phyloP scores from a whole-genome alignment of 2,888 invertebrate species.

The Cepaea hortensis region DNA sequence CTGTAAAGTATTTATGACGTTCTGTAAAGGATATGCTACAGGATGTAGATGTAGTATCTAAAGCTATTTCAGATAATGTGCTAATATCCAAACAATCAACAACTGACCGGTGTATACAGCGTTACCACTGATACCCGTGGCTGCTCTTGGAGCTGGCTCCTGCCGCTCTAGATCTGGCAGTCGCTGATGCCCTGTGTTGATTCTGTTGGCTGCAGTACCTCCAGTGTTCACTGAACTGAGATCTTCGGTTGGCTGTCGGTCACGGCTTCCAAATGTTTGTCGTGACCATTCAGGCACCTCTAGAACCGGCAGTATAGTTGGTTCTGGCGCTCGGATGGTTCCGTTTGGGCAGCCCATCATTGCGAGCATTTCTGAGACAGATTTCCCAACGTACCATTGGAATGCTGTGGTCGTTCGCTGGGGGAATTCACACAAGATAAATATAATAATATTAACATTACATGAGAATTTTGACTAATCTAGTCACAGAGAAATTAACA shows the following conservation, averaged over 20 bases:
- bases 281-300: constrained; percentile 39
- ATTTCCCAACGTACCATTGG: constrained; percentile 52
- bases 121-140: neutral
- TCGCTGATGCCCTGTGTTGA: constrained; percentile 9
- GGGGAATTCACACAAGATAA: neutral
- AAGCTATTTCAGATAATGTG: too few species aligned
- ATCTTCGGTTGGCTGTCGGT: neutral
- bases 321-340: constrained; percentile 23
- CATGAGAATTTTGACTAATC: too few species aligned
- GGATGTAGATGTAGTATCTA: too few species aligned
- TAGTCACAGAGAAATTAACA: too few species aligned
- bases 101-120: too few species aligned
- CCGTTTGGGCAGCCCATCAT: constrained; percentile 59
- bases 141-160: neutral
- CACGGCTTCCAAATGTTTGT: neutral
- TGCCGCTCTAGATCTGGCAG: neutral
- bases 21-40: too few species aligned
- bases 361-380: constrained; percentile 55
- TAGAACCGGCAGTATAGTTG: constrained; percentile 49
- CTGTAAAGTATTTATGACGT: too few species aligned
- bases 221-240: neutral
- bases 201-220: neutral
- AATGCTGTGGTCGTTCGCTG: constrained; percentile 54
- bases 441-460: too few species aligned
- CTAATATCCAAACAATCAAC: too few species aligned